These are phyloP conservation scores for Kryptolebias marmoratus DNA, from an alignment of 2,113 vertebrate species.

Conservation along the genomic window DNA sequence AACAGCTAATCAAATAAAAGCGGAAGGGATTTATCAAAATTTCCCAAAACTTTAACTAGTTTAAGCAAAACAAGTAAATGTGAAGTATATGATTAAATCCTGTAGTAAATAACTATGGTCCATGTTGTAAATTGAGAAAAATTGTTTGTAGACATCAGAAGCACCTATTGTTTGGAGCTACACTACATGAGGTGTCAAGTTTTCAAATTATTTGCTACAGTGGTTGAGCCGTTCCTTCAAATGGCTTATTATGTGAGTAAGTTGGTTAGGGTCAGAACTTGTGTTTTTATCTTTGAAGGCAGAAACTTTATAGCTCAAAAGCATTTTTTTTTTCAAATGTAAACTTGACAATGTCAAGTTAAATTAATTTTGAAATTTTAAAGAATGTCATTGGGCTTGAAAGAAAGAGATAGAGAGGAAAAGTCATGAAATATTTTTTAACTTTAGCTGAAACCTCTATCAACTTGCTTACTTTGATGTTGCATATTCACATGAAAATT, in stretches of 20 bases:
- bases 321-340: neutral
- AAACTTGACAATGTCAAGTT: neutral
- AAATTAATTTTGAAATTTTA: neutral
- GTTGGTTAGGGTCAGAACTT: too few relatives aligned
- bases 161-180: too few relatives aligned
- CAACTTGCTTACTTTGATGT: conserved; percentile 8
- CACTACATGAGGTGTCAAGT: too few relatives aligned
- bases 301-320: too few relatives aligned
- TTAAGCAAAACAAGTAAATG: neutral
- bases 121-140: too few relatives aligned
- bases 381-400: neutral
- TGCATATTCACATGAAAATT: conserved; percentile 8
- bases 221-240: too few relatives aligned
- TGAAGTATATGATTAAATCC: neutral
- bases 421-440: conserved; percentile 5
- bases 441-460: neutral
- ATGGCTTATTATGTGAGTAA: too few relatives aligned
- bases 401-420: neutral
- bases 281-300: too few relatives aligned
- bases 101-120: neutral
- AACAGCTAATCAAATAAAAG: neutral
- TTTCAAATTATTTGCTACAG: too few relatives aligned
- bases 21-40: neutral
- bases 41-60: neutral
- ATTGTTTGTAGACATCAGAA: too few relatives aligned